These are phyloP conservation scores for Zophobas morio DNA, from an alignment of 1,140 invertebrate genomes.

Conservation along the genomic window DNA sequence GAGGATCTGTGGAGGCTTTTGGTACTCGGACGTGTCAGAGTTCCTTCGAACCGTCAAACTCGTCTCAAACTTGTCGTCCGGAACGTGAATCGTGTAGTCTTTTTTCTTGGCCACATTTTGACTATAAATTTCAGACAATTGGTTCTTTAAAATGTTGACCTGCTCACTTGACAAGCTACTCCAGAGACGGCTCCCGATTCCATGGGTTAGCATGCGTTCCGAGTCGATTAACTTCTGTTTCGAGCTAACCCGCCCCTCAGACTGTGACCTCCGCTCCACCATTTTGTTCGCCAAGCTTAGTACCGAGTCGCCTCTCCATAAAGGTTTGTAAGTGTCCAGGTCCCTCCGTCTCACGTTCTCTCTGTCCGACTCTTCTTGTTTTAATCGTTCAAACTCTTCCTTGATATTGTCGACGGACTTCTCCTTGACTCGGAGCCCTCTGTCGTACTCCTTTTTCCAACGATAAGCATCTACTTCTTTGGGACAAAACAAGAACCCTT, in stretches of 20 bases:
- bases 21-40: constrained; percentile 57
- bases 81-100: constrained; percentile 58
- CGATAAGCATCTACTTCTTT: constrained; percentile 79
- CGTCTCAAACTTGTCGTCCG: constrained; percentile 49
- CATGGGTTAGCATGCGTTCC: constrained; percentile 69
- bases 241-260: constrained; percentile 59
- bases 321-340: constrained; percentile 80
- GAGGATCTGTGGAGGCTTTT: constrained; percentile 58
- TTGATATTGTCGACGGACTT: constrained; percentile 89
- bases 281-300: constrained; percentile 81
- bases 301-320: constrained; percentile 88
- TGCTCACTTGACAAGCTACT: constrained; percentile 89
- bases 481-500: constrained; percentile 86
- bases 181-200: constrained; percentile 82
- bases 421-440: constrained; percentile 85
- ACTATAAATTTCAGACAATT: constrained; percentile 87
- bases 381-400: constrained; percentile 77
- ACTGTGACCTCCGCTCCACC: constrained; percentile 68
- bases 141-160: constrained; percentile 84
- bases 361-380: constrained; percentile 67
- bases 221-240: constrained; percentile 56
- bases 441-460: constrained; percentile 79
- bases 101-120: constrained; percentile 56
- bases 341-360: constrained; percentile 68
- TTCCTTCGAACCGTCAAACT: constrained; percentile 60